Conservation (phyloP, 92 coral and sea anemone species). For the Siderastrea siderea region DNA sequence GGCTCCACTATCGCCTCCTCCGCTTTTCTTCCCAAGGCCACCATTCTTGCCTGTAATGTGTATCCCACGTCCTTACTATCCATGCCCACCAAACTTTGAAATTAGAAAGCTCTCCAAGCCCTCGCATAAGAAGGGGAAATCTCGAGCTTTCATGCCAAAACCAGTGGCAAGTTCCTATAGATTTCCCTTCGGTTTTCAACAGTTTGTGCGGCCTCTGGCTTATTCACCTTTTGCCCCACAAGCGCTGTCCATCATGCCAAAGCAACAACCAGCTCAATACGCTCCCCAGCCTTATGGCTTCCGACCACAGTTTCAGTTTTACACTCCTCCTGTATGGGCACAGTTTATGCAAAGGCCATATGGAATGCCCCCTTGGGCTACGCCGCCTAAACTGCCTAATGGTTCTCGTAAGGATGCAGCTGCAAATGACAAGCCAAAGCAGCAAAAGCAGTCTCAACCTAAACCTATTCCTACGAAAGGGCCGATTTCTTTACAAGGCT, state of each 20-base stretch:
- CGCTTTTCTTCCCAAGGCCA: constrained; percentile 6
- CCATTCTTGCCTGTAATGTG: constrained; percentile 29
- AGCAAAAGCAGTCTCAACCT: constrained; percentile 3
- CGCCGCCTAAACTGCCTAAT: background rate
- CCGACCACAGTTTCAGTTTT: constrained; percentile 7
- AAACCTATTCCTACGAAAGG: constrained; percentile 42
- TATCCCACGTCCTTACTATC: constrained; percentile 40
- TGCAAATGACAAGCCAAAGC: constrained; percentile 20
- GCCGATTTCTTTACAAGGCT: constrained; percentile 31
- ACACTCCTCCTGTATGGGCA: constrained; percentile 20
- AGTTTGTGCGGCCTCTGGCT: constrained; percentile 8
- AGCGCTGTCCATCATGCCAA: background rate
- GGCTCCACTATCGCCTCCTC: constrained; percentile 14
- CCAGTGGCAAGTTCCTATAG: background rate
- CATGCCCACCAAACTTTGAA: constrained; percentile 42
- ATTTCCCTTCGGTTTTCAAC: constrained; percentile 7
- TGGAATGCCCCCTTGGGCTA: background rate
- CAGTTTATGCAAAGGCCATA: background rate
- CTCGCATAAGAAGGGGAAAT: constrained; percentile 30
- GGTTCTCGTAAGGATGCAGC: background rate
- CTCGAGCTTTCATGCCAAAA: constrained; percentile 38
- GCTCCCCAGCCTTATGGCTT: background rate
- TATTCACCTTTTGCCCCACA: constrained; percentile 1
- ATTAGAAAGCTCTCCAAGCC: constrained; percentile 34
- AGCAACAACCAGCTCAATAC: constrained; percentile 27